Conservation (phyloP, 2,113 vertebrate genomes). For the Pygoscelis adeliae region DNA sequence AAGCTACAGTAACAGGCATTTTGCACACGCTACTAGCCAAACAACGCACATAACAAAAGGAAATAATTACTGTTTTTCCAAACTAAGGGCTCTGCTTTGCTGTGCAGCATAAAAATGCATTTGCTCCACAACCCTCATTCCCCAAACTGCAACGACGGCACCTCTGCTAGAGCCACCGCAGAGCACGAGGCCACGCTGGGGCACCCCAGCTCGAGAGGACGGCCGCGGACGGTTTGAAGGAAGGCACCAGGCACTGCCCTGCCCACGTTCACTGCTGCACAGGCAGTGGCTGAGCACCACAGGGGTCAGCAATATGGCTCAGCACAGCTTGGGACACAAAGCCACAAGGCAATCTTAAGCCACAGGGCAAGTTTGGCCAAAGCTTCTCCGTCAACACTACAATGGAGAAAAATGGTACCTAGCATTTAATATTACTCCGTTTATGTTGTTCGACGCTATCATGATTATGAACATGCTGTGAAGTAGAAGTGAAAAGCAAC, state of each 20-base stretch:
- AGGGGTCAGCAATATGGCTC: accelerated
- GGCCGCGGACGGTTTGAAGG: accelerated
- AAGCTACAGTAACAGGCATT: not conserved
- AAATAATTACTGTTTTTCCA: not conserved
- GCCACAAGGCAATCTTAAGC: not conserved
- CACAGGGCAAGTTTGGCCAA: not conserved
- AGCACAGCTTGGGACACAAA: not conserved
- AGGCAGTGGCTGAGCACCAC: accelerated
- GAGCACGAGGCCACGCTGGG: accelerated
- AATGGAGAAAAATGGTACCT: not conserved
- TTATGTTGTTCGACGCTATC: accelerated
- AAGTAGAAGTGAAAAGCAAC: not conserved
- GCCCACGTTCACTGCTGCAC: accelerated
- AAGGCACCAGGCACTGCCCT: not conserved
- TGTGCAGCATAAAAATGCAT: not conserved
- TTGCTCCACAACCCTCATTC: not conserved
- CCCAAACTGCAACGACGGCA: not conserved
- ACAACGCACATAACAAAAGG: not conserved
- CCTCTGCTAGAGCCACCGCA: not conserved
- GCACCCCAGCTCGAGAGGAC: accelerated
- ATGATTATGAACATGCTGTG: not conserved
- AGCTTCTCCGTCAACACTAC: not conserved
- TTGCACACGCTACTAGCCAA: accelerated
- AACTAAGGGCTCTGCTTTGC: not conserved
- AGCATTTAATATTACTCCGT: not conserved